A percentile compares a stretch with the other conserved stretches of the same genome.
Conservation (phyloP, 2,888 invertebrate species). For the Rotaria sp. region DNA sequence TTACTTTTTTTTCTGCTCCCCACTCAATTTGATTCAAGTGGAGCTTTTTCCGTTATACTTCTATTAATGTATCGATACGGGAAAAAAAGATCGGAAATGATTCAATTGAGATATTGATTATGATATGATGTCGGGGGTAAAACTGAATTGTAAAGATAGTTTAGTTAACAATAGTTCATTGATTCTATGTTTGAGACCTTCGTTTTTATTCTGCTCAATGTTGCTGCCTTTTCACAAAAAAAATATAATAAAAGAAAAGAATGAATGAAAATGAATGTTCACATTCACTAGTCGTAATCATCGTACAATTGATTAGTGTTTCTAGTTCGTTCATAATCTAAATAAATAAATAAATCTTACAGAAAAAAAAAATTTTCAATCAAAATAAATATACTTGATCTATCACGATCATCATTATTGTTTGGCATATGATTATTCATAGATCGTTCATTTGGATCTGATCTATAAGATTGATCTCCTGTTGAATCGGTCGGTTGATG, state of each 20-base stretch:
- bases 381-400: too few relatives aligned
- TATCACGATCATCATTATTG: background rate
- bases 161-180: background rate
- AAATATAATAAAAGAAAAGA: background rate
- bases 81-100: conserved; percentile 1
- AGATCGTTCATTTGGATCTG: background rate
- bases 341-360: background rate
- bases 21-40: background rate
- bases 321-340: background rate
- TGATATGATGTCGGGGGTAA: background rate
- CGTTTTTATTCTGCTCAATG: background rate
- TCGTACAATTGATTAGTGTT: background rate
- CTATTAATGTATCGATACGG: background rate
- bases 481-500: background rate
- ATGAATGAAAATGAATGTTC: background rate
- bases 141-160: background rate
- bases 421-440: background rate
- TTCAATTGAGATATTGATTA: conserved; percentile 3
- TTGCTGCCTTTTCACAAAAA: background rate
- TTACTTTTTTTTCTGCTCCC: background rate
- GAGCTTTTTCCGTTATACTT: background rate
- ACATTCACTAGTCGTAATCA: background rate
- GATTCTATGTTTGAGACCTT: background rate
- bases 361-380: too few relatives aligned
- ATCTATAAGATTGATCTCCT: background rate